These are phyloP conservation scores for Phortica okadai DNA, from an alignment of 2,888 invertebrate species.

Conservation along the genomic window DNA sequence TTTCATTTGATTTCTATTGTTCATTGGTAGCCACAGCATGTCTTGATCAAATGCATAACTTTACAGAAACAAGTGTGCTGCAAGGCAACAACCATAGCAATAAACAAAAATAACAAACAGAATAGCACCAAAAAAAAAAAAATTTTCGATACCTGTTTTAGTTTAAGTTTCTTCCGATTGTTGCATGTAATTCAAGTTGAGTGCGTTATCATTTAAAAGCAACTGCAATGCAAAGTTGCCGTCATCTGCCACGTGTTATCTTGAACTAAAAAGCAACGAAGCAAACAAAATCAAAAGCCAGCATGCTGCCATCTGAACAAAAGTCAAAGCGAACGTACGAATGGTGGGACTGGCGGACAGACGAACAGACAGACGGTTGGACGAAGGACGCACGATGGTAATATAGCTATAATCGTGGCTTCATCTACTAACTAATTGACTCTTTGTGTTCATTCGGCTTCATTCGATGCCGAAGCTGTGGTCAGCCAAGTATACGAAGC, in stretches of 20 bases:
- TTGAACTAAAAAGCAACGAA: slow-evolving; percentile 64
- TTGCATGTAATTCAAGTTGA: background rate
- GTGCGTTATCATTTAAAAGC: slow-evolving; percentile 65
- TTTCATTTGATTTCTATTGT: no score
- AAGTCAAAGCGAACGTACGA: slow-evolving; percentile 20
- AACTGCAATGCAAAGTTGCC: slow-evolving; percentile 27
- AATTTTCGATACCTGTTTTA: background rate
- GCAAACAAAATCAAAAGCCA: slow-evolving; percentile 49
- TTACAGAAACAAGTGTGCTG: no score
- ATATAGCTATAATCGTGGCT: slow-evolving; percentile 75
- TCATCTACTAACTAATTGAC: slow-evolving; percentile 77
- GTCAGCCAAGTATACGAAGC: background rate
- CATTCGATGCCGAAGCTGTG: background rate
- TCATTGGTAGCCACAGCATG: no score
- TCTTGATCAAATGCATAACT: no score
- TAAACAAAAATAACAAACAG: background rate
- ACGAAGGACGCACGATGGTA: slow-evolving; percentile 57
- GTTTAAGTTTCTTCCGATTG: slow-evolving; percentile 36
- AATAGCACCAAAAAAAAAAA: background rate
- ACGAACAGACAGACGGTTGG: slow-evolving; percentile 42
- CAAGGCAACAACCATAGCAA: no score
- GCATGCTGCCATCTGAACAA: slow-evolving; percentile 28
- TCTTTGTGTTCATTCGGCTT: slow-evolving; percentile 71
- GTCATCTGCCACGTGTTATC: slow-evolving; percentile 63
- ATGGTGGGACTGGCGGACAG: background rate